Conservation (phyloP, 2,888 invertebrate genomes). For the Callinectes sapidus region DNA sequence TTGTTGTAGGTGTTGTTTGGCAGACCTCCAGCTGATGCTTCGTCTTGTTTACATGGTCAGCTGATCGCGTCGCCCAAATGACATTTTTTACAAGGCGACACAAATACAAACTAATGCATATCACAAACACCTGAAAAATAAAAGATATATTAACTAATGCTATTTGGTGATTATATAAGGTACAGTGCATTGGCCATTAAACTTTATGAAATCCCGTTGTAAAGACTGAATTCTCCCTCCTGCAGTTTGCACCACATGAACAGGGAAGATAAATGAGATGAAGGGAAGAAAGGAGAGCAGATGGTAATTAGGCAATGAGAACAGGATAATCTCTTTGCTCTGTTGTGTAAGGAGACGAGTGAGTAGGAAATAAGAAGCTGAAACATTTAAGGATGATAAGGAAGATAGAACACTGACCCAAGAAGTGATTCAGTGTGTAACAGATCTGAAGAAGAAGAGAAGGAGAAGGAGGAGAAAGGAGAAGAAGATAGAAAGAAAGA, state of each 20-base stretch:
- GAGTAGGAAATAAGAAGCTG: neutral
- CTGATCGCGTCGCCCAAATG: constrained; percentile 5
- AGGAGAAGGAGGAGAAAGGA: neutral
- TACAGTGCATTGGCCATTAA: no score
- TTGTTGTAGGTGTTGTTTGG: neutral
- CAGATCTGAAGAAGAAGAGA: neutral
- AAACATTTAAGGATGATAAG: neutral
- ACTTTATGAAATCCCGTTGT: no score
- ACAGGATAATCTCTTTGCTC: neutral
- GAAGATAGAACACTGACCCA: neutral
- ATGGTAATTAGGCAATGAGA: neutral
- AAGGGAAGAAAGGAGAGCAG: neutral
- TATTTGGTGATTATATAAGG: no score
- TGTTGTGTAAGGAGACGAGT: neutral
- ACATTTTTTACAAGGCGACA: no score
- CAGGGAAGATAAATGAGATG: neutral
- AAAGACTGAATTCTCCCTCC: no score
- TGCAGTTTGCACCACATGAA: no score
- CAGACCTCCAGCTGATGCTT: neutral
- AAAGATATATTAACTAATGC: no score
- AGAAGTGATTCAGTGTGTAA: neutral
- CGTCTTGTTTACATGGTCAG: constrained; percentile 53
- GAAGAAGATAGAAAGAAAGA: no score
- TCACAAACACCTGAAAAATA: no score
- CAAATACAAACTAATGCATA: no score